Conservation (phyloP, 2,797 vertebrate genomes). For the Danio albolineatus region DNA sequence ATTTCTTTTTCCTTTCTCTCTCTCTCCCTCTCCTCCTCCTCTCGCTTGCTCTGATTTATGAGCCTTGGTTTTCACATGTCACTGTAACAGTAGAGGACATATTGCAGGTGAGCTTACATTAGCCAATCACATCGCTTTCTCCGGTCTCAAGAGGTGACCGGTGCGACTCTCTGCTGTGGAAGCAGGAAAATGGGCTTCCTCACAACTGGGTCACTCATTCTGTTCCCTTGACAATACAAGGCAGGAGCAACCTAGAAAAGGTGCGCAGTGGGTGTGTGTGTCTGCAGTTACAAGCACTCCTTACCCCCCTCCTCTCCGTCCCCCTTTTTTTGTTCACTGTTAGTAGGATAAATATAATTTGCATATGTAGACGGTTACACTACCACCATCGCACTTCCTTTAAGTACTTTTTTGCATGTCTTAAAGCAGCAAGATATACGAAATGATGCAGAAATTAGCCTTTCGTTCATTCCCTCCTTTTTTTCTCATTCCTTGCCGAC, state of each 20-base stretch:
- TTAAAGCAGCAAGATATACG: not conserved
- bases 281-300: conserved; percentile 64
- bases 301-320: not conserved
- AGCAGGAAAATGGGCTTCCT: conserved; percentile 70
- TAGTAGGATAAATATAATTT: conserved; percentile 45
- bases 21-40: conserved; percentile 36
- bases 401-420: not conserved
- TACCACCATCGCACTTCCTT: not conserved
- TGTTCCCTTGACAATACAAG: conserved; percentile 70
- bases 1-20: conserved; percentile 24
- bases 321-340: conserved; percentile 40
- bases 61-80: conserved; percentile 58
- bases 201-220: conserved; percentile 80
- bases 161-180: conserved; percentile 44
- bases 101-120: conserved; percentile 62
- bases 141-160: conserved; percentile 56
- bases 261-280: conserved; percentile 39
- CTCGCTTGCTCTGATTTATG: conserved; percentile 59
- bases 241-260: conserved; percentile 58
- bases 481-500: conserved; percentile 49
- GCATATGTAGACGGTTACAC: conserved; percentile 6
- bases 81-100: conserved; percentile 63
- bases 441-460: conserved; percentile 35
- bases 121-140: conserved; percentile 58
- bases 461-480: conserved; percentile 50